Evolutionary conservation across 2,113 vertebrate genomes (phyloP).

Genomic region (Sinocyclocheilus maitianheensis): DNA sequence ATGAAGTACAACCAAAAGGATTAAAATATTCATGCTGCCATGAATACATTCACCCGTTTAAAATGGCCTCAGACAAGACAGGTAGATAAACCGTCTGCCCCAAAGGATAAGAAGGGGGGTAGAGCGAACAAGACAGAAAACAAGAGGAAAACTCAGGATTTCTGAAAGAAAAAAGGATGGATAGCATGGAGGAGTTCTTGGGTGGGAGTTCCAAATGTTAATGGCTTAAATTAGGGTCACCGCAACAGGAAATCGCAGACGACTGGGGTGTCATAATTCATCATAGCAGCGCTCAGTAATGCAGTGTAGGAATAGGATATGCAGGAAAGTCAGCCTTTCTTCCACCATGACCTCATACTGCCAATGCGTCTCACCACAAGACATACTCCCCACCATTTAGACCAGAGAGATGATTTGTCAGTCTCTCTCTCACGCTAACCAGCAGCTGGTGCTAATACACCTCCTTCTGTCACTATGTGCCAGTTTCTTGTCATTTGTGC

Average conservation of each 20-base stretch:
- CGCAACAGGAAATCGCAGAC: constrained; percentile 52
- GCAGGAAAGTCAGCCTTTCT: constrained; percentile 45
- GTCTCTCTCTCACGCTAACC: constrained; percentile 50
- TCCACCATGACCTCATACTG: constrained; percentile 72
- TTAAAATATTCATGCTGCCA: too few relatives aligned
- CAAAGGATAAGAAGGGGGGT: neutral
- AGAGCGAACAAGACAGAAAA: neutral
- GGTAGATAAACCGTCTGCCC: constrained; percentile 27
- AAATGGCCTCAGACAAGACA: constrained; percentile 27
- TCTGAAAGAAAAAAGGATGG: constrained; percentile 18
- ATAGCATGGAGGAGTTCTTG: constrained; percentile 12
- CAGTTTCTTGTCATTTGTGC: constrained; percentile 66
- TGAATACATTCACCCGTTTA: neutral
- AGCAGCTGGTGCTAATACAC: constrained; percentile 43
- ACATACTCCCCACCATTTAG: constrained; percentile 53
- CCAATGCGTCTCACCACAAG: constrained; percentile 71
- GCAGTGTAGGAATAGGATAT: constrained; percentile 47
- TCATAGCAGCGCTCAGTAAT: constrained; percentile 53
- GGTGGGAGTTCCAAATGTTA: constrained; percentile 13
- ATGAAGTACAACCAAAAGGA: too few relatives aligned
- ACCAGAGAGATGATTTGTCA: constrained; percentile 71
- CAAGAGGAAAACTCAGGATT: constrained; percentile 33
- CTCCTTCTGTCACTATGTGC: constrained; percentile 60
- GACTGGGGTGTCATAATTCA: constrained; percentile 46
- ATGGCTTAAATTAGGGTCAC: constrained; percentile 52